A percentile compares a stretch with the other conserved stretches of the same genome.
phyloP scores from a whole-genome alignment of 2,797 vertebrate genomes.

The Sebastes reedi region DNA sequence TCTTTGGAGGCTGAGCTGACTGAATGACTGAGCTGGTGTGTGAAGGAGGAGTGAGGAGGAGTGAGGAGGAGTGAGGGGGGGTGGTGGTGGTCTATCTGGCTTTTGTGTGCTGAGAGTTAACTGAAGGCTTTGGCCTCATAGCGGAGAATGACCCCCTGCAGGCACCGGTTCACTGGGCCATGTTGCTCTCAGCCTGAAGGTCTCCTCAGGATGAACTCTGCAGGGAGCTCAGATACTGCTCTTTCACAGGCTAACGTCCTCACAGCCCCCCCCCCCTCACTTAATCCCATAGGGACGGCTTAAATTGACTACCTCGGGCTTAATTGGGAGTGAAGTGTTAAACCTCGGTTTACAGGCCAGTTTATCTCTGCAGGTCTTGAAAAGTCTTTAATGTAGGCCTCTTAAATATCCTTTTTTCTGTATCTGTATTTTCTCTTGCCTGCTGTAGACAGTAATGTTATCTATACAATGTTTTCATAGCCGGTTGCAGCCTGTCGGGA shows the following conservation, averaged over 20 bases:
- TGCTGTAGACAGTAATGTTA: not conserved
- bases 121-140: constrained; percentile 18
- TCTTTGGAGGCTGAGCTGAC: constrained; percentile 7
- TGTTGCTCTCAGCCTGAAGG: constrained; percentile 16
- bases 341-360: constrained; percentile 5
- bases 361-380: not conserved
- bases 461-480: not conserved
- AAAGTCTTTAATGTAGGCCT: not conserved
- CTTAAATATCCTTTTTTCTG: not conserved
- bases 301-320: constrained; percentile 30
- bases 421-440: not conserved
- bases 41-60: not conserved
- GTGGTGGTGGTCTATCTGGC: not conserved
- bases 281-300: constrained; percentile 42
- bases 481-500: not conserved
- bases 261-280: not conserved
- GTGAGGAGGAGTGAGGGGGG: not conserved
- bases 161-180: not conserved
- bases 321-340: constrained; percentile 54
- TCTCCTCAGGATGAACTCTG: constrained; percentile 16
- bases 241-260: constrained; percentile 32
- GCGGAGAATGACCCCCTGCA: constrained; percentile 32
- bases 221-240: constrained; percentile 36
- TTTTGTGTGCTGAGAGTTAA: constrained; percentile 27
- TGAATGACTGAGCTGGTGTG: constrained; percentile 25